Percentiles rank a stretch among this genome's conserved stretches.
Conservation (phyloP, 2,797 vertebrate species). For the Streptopelia turtur region DNA sequence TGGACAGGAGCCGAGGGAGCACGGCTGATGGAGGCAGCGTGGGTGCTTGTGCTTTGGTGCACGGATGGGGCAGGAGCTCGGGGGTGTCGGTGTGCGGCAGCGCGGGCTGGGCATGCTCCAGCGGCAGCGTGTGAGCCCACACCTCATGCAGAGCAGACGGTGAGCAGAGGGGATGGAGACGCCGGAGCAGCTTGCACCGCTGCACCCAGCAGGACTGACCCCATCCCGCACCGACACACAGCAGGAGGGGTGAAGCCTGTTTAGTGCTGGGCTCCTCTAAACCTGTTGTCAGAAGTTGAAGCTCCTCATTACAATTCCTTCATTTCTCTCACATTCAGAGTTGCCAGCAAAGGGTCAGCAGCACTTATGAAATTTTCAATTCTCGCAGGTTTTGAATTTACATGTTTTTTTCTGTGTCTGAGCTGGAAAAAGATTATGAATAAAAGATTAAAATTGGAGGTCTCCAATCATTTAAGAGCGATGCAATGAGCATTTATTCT, state of each 20-base stretch:
- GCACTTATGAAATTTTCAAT: constrained; percentile 50
- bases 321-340: background rate
- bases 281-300: background rate
- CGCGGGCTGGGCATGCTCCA: background rate
- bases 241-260: background rate
- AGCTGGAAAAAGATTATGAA: constrained; percentile 75
- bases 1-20: background rate
- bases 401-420: constrained; percentile 55
- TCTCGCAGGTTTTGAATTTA: constrained; percentile 69
- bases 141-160: background rate
- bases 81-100: accelerated
- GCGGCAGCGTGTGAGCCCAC: background rate
- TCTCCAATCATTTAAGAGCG: constrained; percentile 71
- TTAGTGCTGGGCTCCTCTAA: background rate
- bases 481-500: constrained; percentile 65
- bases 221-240: background rate
- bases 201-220: background rate
- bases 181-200: background rate
- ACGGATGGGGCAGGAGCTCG: accelerated
- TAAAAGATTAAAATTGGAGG: constrained; percentile 78
- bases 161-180: background rate
- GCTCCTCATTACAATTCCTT: constrained; percentile 36
- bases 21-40: background rate
- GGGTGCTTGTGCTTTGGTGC: background rate
- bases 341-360: constrained; percentile 60